Evolutionary conservation across 2,113 vertebrate genomes (phyloP), one percentile per base, ranked within the genome.

Genomic region (Nicator chloris): DNA sequence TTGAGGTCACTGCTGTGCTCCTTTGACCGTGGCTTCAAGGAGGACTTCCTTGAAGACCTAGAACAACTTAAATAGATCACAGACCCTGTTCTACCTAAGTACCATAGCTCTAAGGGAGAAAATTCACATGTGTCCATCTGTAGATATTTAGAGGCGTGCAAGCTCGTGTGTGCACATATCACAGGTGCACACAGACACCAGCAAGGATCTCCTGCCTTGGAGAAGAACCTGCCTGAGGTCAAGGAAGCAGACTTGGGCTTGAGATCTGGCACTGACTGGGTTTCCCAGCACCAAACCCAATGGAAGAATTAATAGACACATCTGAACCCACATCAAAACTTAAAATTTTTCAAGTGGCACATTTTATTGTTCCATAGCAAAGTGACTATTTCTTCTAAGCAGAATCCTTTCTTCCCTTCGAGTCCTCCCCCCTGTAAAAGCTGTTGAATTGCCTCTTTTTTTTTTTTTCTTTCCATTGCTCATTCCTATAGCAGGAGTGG

Each of bases 111-210:
- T 53, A 23, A 22, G 31, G 21, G 35, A 22, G 24, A 72, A 72
- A 50, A 68, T 35, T 5, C 16, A 13, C 12, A 6, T 0, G 0
- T 17, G 4, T 57, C 5, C 7, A 6, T 33, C 6, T 10, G 21
- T 7, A 45, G 4, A 7, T 14, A 12, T 39, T 13, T 49, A 33
- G 15, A 44, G 49, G 9, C 1, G 0, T 4, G 17, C 19, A 70
- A 70, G 35, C 2, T 0, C 3, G 1, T 0, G 1, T 23, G 16
- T 23, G 23, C 10, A 10, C 30, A 6, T 10, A 28, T 15, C 27
- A 39, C 24, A 42, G 2, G 1, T 1, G 7, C 2, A 21, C 35
- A 7, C 11, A 33, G 15, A 37, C 8, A 17, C 0, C 1, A 37
- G 10, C 21, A 37, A 18, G 53, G 57, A 54, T 28, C 27, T 33